Evolutionary conservation across 2,888 invertebrate genomes (phyloP).

Genomic region (Trimorus sp.): DNA sequence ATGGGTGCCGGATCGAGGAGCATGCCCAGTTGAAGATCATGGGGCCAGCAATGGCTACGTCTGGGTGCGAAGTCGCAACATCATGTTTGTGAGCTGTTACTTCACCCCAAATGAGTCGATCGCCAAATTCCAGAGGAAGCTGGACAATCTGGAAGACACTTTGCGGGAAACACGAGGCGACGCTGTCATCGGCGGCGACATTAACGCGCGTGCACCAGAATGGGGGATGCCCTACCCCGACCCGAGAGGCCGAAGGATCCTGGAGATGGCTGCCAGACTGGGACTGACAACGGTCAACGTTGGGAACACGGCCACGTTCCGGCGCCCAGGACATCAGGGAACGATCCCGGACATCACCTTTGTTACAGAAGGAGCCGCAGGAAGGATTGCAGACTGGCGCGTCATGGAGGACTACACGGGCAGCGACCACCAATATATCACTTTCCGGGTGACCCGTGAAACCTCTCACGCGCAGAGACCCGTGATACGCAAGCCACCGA

Average conservation of each 20-base stretch:
- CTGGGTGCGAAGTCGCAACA: not conserved
- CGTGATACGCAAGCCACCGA: not conserved
- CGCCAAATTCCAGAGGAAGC: constrained; percentile 28
- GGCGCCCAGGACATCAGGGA: constrained; percentile 44
- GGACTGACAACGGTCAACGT: too few species aligned
- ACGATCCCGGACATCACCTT: too few species aligned
- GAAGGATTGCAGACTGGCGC: constrained; percentile 21
- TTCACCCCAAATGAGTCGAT: constrained; percentile 22
- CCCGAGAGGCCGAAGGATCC: constrained; percentile 62
- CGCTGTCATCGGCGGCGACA: constrained; percentile 47
- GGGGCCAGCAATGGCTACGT: constrained; percentile 1
- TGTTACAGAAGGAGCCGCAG: constrained; percentile 35
- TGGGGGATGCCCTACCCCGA: too few species aligned
- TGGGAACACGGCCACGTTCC: constrained; percentile 48
- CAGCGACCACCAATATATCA: constrained; percentile 53
- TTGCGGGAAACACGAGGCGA: constrained; percentile 27
- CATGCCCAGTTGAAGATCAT: not conserved
- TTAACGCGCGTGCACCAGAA: constrained; percentile 54
- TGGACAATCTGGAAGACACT: constrained; percentile 5
- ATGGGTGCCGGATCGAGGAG: not conserved
- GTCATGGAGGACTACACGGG: constrained; percentile 40
- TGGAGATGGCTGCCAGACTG: too few species aligned
- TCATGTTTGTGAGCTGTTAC: constrained; percentile 23
- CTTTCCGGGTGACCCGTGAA: not conserved
- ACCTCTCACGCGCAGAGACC: not conserved